phyloP scores from a whole-genome alignment of 2,888 invertebrate species.

The Drymonia ruficornis region DNA sequence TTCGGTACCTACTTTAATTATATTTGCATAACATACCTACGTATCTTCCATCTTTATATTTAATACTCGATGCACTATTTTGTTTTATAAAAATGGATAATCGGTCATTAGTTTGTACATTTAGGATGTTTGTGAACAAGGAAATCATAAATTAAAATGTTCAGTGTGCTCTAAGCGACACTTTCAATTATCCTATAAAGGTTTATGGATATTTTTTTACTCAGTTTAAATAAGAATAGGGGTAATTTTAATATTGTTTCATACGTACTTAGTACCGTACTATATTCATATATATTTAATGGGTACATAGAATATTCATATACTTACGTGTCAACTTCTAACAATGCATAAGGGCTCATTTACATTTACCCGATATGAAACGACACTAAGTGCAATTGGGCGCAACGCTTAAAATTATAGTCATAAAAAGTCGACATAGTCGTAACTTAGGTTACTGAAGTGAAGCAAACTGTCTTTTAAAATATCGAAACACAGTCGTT shows the following conservation, averaged over 20 bases:
- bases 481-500: not conserved
- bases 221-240: not conserved
- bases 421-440: not conserved
- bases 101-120: too few relatives aligned
- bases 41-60: too few relatives aligned
- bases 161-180: too few relatives aligned
- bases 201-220: too few relatives aligned
- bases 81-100: too few relatives aligned
- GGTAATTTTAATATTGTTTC: not conserved
- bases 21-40: too few relatives aligned
- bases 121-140: too few relatives aligned
- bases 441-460: not conserved
- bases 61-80: too few relatives aligned
- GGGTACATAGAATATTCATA: not conserved
- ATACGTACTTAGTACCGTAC: not conserved
- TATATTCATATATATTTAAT: not conserved
- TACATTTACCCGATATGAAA: conserved; percentile 4
- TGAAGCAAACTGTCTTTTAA: not conserved
- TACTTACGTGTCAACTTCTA: not conserved
- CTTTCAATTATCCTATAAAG: too few relatives aligned
- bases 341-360: conserved; percentile 4
- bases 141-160: too few relatives aligned
- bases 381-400: not conserved
- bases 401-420: not conserved
- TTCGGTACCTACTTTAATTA: too few relatives aligned